These are phyloP conservation scores for Lycaena phlaeas DNA, from an alignment of 2,888 invertebrate species.

Conservation along the genomic window DNA sequence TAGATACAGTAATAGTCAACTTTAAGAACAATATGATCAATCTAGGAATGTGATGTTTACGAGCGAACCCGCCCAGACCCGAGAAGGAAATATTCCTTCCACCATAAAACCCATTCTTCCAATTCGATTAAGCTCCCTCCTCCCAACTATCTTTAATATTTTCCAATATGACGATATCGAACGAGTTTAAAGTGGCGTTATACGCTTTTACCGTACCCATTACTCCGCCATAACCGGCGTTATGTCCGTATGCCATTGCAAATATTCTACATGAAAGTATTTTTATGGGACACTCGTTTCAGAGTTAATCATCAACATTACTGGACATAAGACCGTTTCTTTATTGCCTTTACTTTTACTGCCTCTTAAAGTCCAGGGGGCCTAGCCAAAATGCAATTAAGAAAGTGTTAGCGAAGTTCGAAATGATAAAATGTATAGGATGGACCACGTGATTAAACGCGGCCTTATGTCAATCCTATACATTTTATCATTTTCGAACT, in stretches of 20 bases:
- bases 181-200: background rate
- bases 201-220: background rate
- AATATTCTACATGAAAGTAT: background rate
- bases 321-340: background rate
- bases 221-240: conserved; percentile 1
- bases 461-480: too few relatives aligned
- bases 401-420: too few relatives aligned
- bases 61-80: too few relatives aligned
- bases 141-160: background rate
- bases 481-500: too few relatives aligned
- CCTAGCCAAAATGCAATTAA: too few relatives aligned
- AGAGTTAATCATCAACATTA: background rate
- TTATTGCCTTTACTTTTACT: too few relatives aligned
- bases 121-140: background rate
- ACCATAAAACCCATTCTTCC: background rate
- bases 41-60: too few relatives aligned
- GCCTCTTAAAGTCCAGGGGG: too few relatives aligned
- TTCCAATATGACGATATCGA: conserved; percentile 1
- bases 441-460: too few relatives aligned
- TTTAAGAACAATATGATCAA: too few relatives aligned
- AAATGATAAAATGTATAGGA: too few relatives aligned
- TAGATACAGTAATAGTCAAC: too few relatives aligned
- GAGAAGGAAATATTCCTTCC: background rate
- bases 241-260: background rate
- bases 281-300: conserved; percentile 1